A percentile compares a stretch with the other conserved stretches of the same genome.
Conservation (phyloP, 1,140 invertebrate genomes). For the Cotesia glomerata region DNA sequence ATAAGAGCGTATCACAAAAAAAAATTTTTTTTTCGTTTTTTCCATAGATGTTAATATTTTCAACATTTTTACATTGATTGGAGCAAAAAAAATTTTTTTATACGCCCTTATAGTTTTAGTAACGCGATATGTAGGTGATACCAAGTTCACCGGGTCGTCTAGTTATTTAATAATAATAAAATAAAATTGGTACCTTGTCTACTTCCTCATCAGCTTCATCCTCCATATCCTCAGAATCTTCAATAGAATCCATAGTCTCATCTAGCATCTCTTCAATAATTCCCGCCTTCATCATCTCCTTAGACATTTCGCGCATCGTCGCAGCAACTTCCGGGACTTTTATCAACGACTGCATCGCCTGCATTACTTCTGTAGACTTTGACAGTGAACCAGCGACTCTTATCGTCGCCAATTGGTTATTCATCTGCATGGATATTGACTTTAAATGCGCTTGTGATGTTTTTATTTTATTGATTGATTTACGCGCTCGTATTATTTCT, state of each 20-base stretch:
- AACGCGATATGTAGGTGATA: no score
- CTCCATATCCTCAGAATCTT: slow-evolving; percentile 89
- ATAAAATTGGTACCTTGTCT: slow-evolving; percentile 74
- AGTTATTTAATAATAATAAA: no score
- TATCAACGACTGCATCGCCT: slow-evolving; percentile 92
- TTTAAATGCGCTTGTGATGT: slow-evolving; percentile 97
- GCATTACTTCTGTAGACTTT: slow-evolving; percentile 96
- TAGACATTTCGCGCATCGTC: slow-evolving; percentile 97
- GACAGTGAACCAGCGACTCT: slow-evolving; percentile 88
- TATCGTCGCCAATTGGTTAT: slow-evolving; percentile 93
- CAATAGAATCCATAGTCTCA: slow-evolving; percentile 92
- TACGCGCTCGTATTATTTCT: slow-evolving; percentile 89
- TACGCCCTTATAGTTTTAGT: no score
- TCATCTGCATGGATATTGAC: slow-evolving; percentile 97
- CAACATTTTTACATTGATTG: no score
- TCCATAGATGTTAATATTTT: no score
- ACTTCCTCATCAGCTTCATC: slow-evolving; percentile 93
- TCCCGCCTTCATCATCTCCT: slow-evolving; percentile 99
- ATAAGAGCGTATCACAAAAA: no score
- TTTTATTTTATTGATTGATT: slow-evolving; percentile 89
- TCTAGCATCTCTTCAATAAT: slow-evolving; percentile 99
- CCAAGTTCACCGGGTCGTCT: no score
- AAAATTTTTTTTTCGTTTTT: no score
- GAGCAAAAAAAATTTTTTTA: no score
- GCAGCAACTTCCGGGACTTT: slow-evolving; percentile 91